Evolutionary conservation across 2,113 vertebrate genomes (phyloP).

Genomic region (Lycocorax pyrrhopterus): DNA sequence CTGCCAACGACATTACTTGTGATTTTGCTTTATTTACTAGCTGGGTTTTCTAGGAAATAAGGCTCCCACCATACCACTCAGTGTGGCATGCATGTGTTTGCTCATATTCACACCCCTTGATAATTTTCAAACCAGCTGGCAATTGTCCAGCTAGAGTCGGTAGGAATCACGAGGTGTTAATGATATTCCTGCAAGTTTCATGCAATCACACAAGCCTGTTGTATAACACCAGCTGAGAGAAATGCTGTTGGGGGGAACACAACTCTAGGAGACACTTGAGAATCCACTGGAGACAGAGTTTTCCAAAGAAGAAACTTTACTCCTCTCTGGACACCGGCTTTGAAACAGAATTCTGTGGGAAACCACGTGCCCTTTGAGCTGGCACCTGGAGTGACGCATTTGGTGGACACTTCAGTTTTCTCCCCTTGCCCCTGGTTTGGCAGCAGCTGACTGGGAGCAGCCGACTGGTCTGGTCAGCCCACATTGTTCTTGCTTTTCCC

Average conservation of each 20-base stretch:
- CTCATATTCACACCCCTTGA: not conserved
- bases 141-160: not conserved
- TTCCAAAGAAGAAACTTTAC: slow-evolving; percentile 35
- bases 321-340: not conserved
- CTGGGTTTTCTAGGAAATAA: not conserved
- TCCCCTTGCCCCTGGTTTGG: not conserved
- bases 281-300: slow-evolving; percentile 4
- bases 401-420: not conserved
- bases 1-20: not conserved
- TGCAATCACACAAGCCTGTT: not conserved
- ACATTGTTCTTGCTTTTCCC: slow-evolving; percentile 23
- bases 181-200: not conserved
- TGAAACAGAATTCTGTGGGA: slow-evolving; percentile 57
- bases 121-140: not conserved
- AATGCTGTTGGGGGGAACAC: not conserved
- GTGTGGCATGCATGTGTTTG: not conserved
- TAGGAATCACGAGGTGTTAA: not conserved
- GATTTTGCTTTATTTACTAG: not conserved
- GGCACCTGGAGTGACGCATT: slow-evolving; percentile 31
- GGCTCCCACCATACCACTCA: not conserved
- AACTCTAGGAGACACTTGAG: not conserved
- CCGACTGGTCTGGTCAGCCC: not conserved
- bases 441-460: not conserved
- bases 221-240: not conserved
- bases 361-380: slow-evolving; percentile 20